Evolutionary conservation across 1,140 invertebrate species (phyloP).

Genomic region (Venturia canescens): DNA sequence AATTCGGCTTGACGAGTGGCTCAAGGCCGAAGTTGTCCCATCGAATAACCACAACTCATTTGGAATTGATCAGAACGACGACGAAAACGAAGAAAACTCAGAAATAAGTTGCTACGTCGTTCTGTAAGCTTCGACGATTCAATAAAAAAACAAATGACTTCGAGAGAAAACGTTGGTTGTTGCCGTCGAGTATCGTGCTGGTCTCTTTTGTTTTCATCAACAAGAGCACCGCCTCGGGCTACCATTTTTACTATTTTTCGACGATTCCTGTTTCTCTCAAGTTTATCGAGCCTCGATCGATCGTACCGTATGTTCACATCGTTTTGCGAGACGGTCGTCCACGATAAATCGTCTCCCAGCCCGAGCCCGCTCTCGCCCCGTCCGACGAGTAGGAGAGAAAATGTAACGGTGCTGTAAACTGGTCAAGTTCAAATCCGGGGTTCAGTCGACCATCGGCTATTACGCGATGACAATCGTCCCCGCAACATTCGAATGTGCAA

Average conservation of each 20-base stretch:
- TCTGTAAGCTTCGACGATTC: constrained; percentile 53
- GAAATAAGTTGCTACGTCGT: constrained; percentile 64
- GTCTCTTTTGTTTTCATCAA: not conserved
- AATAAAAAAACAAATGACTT: not conserved
- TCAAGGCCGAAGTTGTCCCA: constrained; percentile 67
- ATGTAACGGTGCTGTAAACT: constrained; percentile 50
- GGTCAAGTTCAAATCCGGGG: constrained; percentile 71
- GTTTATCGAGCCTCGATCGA: no score
- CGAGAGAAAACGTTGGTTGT: no score
- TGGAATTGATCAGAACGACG: constrained; percentile 18
- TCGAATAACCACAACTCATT: constrained; percentile 28
- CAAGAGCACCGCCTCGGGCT: no score
- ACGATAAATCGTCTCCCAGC: no score
- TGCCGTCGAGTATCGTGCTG: not conserved
- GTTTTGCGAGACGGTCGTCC: no score
- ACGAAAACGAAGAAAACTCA: constrained; percentile 43
- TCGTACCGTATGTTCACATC: no score
- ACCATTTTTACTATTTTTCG: constrained; percentile 10
- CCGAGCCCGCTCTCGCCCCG: no score
- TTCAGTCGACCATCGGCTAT: constrained; percentile 68
- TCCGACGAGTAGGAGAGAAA: constrained; percentile 46
- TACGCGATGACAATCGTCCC: constrained; percentile 58
- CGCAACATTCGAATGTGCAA: no score
- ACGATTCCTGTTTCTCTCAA: not conserved
- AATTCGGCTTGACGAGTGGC: constrained; percentile 77